Percentiles rank a stretch among this genome's conserved stretches.
These are phyloP conservation scores for Trachythela sp. DNA, from an alignment of 64 coral and sea anemone species.

Conservation along the genomic window DNA sequence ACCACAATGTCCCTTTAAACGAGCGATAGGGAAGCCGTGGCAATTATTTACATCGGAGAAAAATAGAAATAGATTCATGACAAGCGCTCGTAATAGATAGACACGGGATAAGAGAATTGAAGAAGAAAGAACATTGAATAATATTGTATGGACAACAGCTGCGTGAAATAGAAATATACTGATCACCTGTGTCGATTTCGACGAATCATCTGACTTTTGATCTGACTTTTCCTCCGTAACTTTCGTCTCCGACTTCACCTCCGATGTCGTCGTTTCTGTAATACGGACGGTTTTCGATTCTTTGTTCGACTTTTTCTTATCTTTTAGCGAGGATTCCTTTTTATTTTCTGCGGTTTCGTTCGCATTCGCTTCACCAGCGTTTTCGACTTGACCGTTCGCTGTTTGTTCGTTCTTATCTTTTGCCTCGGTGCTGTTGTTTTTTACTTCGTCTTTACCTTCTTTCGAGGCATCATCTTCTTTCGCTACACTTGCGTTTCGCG, in stretches of 20 bases:
- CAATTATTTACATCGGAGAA: not conserved
- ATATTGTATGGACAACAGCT: not conserved
- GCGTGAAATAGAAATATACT: not conserved
- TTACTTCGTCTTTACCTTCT: not conserved
- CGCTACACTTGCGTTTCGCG: not conserved
- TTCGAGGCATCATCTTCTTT: not conserved
- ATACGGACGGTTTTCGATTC: not conserved
- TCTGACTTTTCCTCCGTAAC: not conserved
- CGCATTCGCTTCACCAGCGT: not conserved
- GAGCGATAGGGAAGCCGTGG: not conserved
- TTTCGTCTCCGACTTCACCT: not conserved
- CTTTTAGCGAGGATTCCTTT: not conserved
- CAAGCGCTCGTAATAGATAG: not conserved
- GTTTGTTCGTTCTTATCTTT: not conserved
- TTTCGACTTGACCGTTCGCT: slow-evolving; percentile 3
- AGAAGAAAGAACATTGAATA: not conserved
- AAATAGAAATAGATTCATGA: not conserved
- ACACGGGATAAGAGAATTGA: not conserved
- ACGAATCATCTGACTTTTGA: not conserved
- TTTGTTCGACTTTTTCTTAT: not conserved
- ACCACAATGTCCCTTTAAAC: not conserved
- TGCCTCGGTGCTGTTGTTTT: not conserved
- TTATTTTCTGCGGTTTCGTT: not conserved
- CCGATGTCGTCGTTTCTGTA: not conserved
- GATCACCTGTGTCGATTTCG: not conserved